These are phyloP conservation scores for Aphelinus certus DNA, from an alignment of 1,140 invertebrate species.

Conservation along the genomic window DNA sequence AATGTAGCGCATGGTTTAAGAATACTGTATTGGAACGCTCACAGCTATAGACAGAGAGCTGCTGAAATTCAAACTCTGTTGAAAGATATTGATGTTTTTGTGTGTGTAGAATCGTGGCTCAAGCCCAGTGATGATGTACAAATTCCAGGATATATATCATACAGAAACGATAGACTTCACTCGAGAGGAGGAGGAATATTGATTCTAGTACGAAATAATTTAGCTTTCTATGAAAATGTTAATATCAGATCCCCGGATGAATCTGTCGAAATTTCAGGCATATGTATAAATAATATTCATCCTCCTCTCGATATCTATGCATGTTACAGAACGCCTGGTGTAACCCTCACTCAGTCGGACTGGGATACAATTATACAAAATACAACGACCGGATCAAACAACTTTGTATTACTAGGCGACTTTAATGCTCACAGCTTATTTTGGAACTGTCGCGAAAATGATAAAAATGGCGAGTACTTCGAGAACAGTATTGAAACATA, in stretches of 20 bases:
- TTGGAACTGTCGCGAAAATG: not conserved
- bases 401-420: not conserved
- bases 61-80: not conserved
- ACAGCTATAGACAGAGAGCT: not conserved
- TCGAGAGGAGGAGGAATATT: not conserved
- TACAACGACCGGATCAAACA: not conserved
- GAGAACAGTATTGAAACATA: too few species aligned
- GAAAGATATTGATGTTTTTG: not conserved
- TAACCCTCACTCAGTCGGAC: not conserved
- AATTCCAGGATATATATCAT: too few species aligned
- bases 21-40: conserved; percentile 13
- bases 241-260: not conserved
- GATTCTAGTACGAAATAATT: not conserved
- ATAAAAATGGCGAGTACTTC: not conserved
- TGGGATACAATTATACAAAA: too few species aligned
- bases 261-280: not conserved
- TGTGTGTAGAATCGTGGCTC: too few species aligned
- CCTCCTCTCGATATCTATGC: not conserved
- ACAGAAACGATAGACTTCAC: too few species aligned
- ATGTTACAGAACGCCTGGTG: not conserved
- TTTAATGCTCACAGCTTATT: not conserved
- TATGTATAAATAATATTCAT: not conserved
- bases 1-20: not conserved
- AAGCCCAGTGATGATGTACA: too few species aligned
- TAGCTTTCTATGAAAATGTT: not conserved